Percentiles rank a stretch among this genome's conserved stretches.
Conservation (phyloP, 2,888 invertebrate genomes). For the Lithosia quadra region DNA sequence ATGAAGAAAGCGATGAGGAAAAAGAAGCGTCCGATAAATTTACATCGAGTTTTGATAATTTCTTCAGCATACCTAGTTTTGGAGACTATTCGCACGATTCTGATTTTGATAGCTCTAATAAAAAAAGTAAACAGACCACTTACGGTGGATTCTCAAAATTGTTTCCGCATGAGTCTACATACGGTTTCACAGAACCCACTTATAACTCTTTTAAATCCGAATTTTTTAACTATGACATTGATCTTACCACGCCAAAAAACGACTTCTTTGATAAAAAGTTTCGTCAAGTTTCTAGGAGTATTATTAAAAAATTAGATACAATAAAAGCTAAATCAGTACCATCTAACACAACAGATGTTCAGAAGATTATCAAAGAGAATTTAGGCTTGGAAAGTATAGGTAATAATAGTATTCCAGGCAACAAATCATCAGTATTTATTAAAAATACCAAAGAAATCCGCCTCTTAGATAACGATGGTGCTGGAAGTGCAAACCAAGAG, state of each 20-base stretch:
- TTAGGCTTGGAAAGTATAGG: conserved; percentile 77
- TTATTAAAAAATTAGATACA: conserved; percentile 81
- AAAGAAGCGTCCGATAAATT: conserved; percentile 76
- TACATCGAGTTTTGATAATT: conserved; percentile 83
- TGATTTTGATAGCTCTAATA: conserved; percentile 62
- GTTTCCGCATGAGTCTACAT: conserved; percentile 68
- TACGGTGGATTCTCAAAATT: conserved; percentile 73
- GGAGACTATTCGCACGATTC: conserved; percentile 67
- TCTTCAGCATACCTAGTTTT: conserved; percentile 82
- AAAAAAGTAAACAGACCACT: conserved; percentile 68
- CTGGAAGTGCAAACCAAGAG: conserved; percentile 73
- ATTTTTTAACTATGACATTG: conserved; percentile 75
- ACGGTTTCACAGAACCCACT: conserved; percentile 61
- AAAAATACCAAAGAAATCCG: conserved; percentile 86
- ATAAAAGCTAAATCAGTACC: conserved; percentile 67
- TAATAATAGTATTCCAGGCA: conserved; percentile 81
- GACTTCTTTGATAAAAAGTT: conserved; percentile 85
- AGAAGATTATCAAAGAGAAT: conserved; percentile 70
- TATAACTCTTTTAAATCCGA: conserved; percentile 72
- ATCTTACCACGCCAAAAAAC: conserved; percentile 85
- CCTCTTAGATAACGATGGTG: conserved; percentile 78
- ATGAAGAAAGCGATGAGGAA: conserved; percentile 69
- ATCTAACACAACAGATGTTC: conserved; percentile 66
- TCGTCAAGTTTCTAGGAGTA: conserved; percentile 83
- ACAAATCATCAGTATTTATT: conserved; percentile 81